Conservation (phyloP, 2,888 invertebrate genomes). For the Nomada goodeniana region DNA sequence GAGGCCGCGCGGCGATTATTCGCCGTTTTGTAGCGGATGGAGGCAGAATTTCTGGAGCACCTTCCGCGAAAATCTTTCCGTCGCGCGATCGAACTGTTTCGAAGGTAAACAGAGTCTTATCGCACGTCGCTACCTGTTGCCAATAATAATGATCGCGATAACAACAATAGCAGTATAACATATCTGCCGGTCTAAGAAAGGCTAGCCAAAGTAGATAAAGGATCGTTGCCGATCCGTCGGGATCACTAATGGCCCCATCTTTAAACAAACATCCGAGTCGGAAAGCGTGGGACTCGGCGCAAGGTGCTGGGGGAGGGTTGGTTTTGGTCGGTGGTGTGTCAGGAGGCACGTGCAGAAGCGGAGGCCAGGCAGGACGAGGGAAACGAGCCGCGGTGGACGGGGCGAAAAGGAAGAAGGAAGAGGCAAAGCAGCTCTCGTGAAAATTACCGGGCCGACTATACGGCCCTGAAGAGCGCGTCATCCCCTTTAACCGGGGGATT, state of each 20-base stretch:
- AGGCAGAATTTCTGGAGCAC: slow-evolving; percentile 8
- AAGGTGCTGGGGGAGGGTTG: neutral
- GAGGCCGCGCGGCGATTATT: slow-evolving; percentile 20
- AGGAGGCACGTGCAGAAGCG: slow-evolving; percentile 41
- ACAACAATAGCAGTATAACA: too few relatives aligned
- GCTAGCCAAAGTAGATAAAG: neutral
- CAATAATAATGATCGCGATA: neutral
- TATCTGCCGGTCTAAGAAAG: too few relatives aligned
- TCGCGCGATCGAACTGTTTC: neutral
- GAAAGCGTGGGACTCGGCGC: slow-evolving; percentile 17
- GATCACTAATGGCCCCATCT: slow-evolving; percentile 29
- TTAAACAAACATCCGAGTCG: slow-evolving; percentile 8
- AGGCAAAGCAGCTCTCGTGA: slow-evolving; percentile 56
- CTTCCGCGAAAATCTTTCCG: neutral
- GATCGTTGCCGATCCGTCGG: slow-evolving; percentile 5
- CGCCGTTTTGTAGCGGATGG: neutral
- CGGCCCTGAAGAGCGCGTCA: slow-evolving; percentile 74
- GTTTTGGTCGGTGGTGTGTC: slow-evolving; percentile 30
- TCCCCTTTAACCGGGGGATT: slow-evolving; percentile 83
- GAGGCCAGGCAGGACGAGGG: slow-evolving; percentile 11
- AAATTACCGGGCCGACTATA: slow-evolving; percentile 68
- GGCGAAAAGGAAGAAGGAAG: slow-evolving; percentile 4
- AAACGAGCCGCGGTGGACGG: neutral
- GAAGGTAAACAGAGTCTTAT: neutral
- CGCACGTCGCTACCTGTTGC: neutral